Evolutionary conservation across 2,888 invertebrate species (phyloP).

Genomic region (Dryomyza anilis): DNA sequence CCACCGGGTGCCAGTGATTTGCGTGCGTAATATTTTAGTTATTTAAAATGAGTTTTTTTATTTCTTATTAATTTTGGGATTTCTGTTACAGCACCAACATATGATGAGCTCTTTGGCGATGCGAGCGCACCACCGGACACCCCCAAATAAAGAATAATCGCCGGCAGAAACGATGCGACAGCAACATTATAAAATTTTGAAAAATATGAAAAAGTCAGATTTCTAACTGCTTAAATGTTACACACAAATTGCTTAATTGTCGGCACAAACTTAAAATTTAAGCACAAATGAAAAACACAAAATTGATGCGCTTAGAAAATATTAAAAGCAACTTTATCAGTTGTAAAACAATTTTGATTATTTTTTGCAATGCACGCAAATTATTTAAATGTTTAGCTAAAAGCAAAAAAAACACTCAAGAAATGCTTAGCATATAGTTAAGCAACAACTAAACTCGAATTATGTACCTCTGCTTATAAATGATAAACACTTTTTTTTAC

Average conservation of each 20-base stretch:
- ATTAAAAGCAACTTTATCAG: background rate
- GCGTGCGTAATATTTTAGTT: slow-evolving; percentile 43
- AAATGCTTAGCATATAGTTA: slow-evolving; percentile 7
- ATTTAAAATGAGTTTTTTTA: background rate
- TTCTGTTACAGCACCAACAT: slow-evolving; percentile 55
- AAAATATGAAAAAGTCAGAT: background rate
- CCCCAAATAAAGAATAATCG: slow-evolving; percentile 41
- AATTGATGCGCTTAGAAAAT: background rate
- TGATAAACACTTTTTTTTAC: background rate
- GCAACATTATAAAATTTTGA: background rate
- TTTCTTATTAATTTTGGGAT: background rate
- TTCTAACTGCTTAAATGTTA: background rate
- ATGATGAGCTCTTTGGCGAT: slow-evolving; percentile 58
- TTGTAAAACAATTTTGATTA: background rate
- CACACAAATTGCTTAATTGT: background rate
- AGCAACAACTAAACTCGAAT: slow-evolving; percentile 17
- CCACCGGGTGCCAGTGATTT: slow-evolving; percentile 45
- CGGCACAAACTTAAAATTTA: background rate
- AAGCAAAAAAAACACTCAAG: too few relatives aligned
- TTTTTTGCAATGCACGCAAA: too few relatives aligned
- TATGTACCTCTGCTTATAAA: slow-evolving; percentile 16
- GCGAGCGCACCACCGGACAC: slow-evolving; percentile 48
- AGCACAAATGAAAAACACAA: background rate
- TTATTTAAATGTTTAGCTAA: too few relatives aligned
- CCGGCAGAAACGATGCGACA: background rate